These are phyloP conservation scores for Theristicus caerulescens DNA, from an alignment of 2,113 vertebrate species.

Conservation along the genomic window DNA sequence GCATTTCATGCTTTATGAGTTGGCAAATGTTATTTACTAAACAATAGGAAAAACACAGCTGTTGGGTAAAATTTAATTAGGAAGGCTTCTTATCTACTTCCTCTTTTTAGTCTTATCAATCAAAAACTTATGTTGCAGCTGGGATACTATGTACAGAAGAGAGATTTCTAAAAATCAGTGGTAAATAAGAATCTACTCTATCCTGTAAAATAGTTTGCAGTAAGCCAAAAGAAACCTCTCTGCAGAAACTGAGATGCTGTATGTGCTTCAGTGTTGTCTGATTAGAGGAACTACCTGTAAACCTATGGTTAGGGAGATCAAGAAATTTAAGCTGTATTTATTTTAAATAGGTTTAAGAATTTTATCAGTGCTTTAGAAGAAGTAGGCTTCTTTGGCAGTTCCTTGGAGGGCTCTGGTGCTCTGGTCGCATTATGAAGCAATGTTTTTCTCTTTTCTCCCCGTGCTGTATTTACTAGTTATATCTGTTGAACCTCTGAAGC, in stretches of 20 bases:
- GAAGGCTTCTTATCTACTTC: not conserved
- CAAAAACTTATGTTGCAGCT: not conserved
- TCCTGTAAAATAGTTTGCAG: not conserved
- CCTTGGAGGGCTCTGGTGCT: not conserved
- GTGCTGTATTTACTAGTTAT: not conserved
- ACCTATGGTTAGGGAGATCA: not conserved
- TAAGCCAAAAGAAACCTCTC: not conserved
- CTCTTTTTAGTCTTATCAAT: not conserved
- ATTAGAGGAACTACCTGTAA: not conserved
- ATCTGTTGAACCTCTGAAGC: not conserved
- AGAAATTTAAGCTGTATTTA: not conserved
- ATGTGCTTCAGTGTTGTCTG: not conserved
- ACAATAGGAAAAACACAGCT: slow-evolving; percentile 51
- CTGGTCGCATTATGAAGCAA: not conserved
- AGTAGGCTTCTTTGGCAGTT: not conserved
- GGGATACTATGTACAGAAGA: not conserved
- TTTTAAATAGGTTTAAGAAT: not conserved
- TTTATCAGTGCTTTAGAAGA: not conserved
- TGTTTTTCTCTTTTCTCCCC: not conserved
- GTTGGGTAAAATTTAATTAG: not conserved
- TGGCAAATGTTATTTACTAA: slow-evolving; percentile 54
- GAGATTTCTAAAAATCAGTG: not conserved
- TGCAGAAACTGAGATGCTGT: not conserved
- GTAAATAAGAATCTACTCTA: not conserved
- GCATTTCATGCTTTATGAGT: slow-evolving; percentile 50